A percentile compares a stretch with the other conserved stretches of the same genome.
These are phyloP conservation scores for Drosophila kanapiae DNA, from an alignment of 1,140 invertebrate species.

Conservation along the genomic window DNA sequence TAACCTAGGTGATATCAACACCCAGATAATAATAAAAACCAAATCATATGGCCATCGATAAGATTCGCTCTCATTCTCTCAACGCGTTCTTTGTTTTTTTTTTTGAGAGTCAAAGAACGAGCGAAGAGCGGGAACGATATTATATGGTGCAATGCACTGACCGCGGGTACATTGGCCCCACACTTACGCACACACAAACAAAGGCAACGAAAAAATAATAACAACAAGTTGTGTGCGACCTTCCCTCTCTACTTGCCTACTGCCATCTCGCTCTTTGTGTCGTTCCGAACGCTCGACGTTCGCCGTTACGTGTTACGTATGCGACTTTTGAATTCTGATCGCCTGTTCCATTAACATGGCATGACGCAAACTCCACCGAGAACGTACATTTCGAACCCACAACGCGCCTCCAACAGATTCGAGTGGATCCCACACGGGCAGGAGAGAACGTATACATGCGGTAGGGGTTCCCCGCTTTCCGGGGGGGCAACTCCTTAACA, in stretches of 20 bases:
- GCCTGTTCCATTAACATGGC: constrained; percentile 81
- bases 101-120: constrained; percentile 4
- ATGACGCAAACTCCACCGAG: constrained; percentile 79
- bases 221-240: constrained; percentile 47
- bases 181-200: constrained; percentile 16
- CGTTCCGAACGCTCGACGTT: constrained; percentile 16
- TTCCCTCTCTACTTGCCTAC: constrained; percentile 26
- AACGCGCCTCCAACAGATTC: constrained; percentile 12
- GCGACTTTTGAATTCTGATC: constrained; percentile 43
- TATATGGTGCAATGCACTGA: constrained; percentile 66
- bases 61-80: background rate
- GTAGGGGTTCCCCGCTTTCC: constrained; percentile 20
- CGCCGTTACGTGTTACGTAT: constrained; percentile 69
- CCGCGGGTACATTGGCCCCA: constrained; percentile 64
- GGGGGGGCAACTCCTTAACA: constrained; percentile 38
- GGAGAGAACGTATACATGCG: background rate
- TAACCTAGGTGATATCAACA: too few species aligned
- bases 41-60: background rate
- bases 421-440: constrained; percentile 23
- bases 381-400: constrained; percentile 73
- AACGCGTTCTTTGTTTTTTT: constrained; percentile 7
- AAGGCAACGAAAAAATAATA: background rate
- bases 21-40: background rate
- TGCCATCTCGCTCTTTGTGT: constrained; percentile 51
- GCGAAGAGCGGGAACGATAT: constrained; percentile 25